Evolutionary conservation across 2,113 vertebrate species (phyloP).

Genomic region (Boulengeromyrus knoepffleri): DNA sequence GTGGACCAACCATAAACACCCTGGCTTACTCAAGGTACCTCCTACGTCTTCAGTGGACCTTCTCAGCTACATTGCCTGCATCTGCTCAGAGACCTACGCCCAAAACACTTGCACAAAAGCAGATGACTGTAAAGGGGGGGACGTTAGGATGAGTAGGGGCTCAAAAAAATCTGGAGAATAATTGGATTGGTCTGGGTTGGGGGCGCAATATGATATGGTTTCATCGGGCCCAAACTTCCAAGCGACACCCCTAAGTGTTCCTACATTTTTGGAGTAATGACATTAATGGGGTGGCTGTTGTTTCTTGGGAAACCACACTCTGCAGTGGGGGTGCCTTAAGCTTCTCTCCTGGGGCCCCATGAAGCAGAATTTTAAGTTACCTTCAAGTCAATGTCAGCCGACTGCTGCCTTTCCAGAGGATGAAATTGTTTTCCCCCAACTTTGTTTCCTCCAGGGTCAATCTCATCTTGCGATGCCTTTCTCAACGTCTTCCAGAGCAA

Average conservation of each 20-base stretch:
- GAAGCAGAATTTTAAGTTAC: background rate
- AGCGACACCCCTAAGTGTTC: background rate
- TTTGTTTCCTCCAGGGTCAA: conserved; percentile 75
- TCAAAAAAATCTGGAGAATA: background rate
- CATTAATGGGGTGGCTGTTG: background rate
- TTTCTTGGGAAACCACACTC: background rate
- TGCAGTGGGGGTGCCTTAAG: background rate
- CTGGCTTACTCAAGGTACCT: background rate
- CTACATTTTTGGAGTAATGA: background rate
- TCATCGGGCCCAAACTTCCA: background rate
- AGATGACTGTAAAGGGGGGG: background rate
- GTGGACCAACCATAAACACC: background rate
- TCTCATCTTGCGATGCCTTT: conserved; percentile 98
- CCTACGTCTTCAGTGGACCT: background rate
- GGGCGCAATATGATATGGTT: background rate
- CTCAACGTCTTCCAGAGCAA: conserved; percentile 99
- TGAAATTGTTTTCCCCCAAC: background rate
- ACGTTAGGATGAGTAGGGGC: background rate
- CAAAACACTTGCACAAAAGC: background rate
- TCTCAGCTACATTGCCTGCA: background rate
- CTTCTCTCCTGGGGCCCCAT: background rate
- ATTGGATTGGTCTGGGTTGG: background rate
- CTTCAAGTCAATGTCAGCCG: background rate
- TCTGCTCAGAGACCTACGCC: background rate
- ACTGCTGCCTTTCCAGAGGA: background rate